phyloP scores from a whole-genome alignment of 2,888 invertebrate species.

The Galerucella calmariensis region DNA sequence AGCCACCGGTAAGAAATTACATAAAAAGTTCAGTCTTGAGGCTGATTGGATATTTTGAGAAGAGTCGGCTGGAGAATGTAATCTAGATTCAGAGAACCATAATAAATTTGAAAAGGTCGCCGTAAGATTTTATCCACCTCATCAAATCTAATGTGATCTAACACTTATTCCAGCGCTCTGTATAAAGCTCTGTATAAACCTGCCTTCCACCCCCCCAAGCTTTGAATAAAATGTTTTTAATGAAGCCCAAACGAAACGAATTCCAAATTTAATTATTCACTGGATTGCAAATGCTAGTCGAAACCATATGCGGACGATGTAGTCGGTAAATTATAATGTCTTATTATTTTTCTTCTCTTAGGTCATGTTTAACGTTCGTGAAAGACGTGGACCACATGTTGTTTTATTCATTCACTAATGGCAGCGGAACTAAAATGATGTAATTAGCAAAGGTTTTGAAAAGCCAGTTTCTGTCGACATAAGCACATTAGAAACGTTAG shows the following conservation, averaged over 20 bases:
- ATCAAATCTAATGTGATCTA: too few relatives aligned
- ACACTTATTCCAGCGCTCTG: too few relatives aligned
- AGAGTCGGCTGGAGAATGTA: too few relatives aligned
- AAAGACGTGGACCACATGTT: constrained; percentile 23
- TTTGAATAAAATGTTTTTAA: not conserved
- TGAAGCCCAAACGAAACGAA: not conserved
- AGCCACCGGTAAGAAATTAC: too few relatives aligned
- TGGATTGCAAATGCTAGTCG: not conserved
- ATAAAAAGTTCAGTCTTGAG: too few relatives aligned
- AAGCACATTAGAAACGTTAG: not conserved
- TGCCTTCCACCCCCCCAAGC: too few relatives aligned
- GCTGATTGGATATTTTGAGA: too few relatives aligned
- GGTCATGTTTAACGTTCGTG: constrained; percentile 20
- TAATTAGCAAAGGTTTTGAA: constrained; percentile 17
- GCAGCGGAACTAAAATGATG: constrained; percentile 20
- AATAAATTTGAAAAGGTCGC: too few relatives aligned
- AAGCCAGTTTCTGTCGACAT: constrained; percentile 10
- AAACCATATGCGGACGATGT: not conserved
- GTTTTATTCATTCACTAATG: constrained; percentile 20
- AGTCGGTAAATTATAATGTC: constrained; percentile 8
- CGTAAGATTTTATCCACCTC: too few relatives aligned
- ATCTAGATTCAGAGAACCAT: too few relatives aligned
- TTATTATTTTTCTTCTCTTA: constrained; percentile 7
- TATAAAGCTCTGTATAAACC: too few relatives aligned
- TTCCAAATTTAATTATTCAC: not conserved